Base-by-base conservation (phyloP, 1,140 invertebrate genomes). In the Halesus radiatus region DNA sequence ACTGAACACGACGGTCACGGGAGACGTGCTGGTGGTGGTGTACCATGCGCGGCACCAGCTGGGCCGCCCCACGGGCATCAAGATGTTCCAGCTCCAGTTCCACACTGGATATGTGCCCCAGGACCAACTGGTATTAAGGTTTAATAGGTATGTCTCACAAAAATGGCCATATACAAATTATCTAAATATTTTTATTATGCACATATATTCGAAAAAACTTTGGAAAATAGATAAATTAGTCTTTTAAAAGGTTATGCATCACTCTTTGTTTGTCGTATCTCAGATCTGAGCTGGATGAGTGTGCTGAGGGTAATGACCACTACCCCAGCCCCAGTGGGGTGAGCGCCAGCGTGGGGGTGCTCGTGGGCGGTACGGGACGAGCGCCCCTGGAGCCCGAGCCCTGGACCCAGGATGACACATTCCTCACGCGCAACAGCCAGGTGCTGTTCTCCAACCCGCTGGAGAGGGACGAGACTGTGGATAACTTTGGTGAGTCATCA, bases 41-140 rank as follows among this genome's bases (percentile, higher is more conserved):
- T 96, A 94, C 85, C 97, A 98, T 90, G 96, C 97, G 4, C 91
- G 97, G 1, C 94, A 97, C 85, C 95, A 96, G 45, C 91, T 97
- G 13, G 95, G 95, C 56, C 94, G 95, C 84, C 91, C 94, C 10
- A 95, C 95, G 23, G 95, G 96, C 6, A 95, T 98, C 78, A 96
- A 96, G 87, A 96, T 98, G 82, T 94, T 96, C 29, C 94, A 97
- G 78, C 85, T 98, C 1, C 95, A 97, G 88, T 95, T 98, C 84
- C 95, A 98, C 86, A 96, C 96, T 20, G 97, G 96, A 29, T 98
- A 96, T 85, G 92, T 98, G 53, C 89, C 92, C 1, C 91, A 93
- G 80, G 93, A 93, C 80, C 94, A 95, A 83, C 94, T 93, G 66
- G 91, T 91, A 45, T 87, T 98, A 23, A 93, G 91, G 53, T 96